Evolutionary conservation across 2,888 invertebrate genomes (phyloP).

Genomic region (Automeris io): DNA sequence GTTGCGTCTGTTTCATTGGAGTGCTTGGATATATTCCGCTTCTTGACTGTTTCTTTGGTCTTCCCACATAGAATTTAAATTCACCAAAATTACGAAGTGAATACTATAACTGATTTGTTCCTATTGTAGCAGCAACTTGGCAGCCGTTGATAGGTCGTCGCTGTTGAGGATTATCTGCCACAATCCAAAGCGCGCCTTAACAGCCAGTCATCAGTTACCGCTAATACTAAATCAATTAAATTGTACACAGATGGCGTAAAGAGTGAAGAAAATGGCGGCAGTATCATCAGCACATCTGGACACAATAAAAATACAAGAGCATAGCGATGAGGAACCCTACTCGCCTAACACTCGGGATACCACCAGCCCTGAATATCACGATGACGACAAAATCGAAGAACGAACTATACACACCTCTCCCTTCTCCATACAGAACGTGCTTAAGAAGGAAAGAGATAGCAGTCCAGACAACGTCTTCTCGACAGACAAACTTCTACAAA

Average conservation of each 20-base stretch:
- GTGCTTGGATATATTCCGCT: too few relatives aligned
- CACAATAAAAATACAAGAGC: constrained; percentile 62
- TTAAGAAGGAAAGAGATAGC: constrained; percentile 67
- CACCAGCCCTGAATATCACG: constrained; percentile 57
- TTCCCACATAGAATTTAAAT: too few relatives aligned
- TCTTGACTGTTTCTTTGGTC: too few relatives aligned
- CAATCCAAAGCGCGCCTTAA: too few relatives aligned
- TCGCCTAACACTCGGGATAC: constrained; percentile 63
- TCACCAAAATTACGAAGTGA: too few relatives aligned
- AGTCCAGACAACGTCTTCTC: constrained; percentile 72
- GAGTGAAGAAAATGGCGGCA: constrained; percentile 57
- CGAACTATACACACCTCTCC: constrained; percentile 52
- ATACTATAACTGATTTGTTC: too few relatives aligned
- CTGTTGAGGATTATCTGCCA: too few relatives aligned
- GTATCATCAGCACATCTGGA: constrained; percentile 64
- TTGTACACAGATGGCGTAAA: constrained; percentile 62
- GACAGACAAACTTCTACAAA: constrained; percentile 64
- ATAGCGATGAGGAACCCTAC: constrained; percentile 67
- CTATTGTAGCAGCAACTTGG: too few relatives aligned
- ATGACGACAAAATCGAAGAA: constrained; percentile 55
- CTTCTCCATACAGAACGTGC: constrained; percentile 69
- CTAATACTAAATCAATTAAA: too few relatives aligned
- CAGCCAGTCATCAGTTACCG: too few relatives aligned
- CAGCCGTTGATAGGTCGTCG: too few relatives aligned
- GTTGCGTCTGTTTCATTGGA: too few relatives aligned